Conservation (phyloP, 2,888 invertebrate genomes). For the Folsomia candida region DNA sequence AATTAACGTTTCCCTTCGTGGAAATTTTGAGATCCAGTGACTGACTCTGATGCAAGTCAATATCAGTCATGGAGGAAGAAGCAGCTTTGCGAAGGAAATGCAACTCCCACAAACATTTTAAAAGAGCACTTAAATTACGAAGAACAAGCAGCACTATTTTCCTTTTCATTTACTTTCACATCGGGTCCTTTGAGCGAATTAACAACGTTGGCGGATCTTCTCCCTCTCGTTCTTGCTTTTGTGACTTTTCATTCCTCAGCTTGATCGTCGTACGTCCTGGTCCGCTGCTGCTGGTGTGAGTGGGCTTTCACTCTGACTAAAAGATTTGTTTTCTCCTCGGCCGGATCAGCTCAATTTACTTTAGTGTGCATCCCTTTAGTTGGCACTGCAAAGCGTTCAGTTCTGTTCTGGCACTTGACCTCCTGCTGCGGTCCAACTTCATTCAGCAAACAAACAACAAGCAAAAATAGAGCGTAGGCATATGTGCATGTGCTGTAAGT, state of each 20-base stretch:
- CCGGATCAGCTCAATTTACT: not conserved
- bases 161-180: constrained; percentile 12
- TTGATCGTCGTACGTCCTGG: too few species aligned
- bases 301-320: not conserved
- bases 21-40: too few species aligned
- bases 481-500: not conserved
- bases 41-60: not conserved
- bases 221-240: not conserved
- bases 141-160: not conserved
- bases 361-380: not conserved
- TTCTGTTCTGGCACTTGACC: constrained; percentile 11
- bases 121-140: not conserved
- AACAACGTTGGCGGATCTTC: not conserved
- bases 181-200: not conserved
- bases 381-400: not conserved
- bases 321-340: not conserved
- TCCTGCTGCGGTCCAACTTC: constrained; percentile 6
- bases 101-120: not conserved
- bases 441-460: not conserved
- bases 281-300: not conserved
- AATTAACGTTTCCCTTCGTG: too few species aligned
- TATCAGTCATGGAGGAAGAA: not conserved
- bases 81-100: too few species aligned
- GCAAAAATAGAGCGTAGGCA: not conserved
- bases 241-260: too few species aligned